phyloP scores from a whole-genome alignment of 2,797 vertebrate genomes.

The Eulemur coronatus region DNA sequence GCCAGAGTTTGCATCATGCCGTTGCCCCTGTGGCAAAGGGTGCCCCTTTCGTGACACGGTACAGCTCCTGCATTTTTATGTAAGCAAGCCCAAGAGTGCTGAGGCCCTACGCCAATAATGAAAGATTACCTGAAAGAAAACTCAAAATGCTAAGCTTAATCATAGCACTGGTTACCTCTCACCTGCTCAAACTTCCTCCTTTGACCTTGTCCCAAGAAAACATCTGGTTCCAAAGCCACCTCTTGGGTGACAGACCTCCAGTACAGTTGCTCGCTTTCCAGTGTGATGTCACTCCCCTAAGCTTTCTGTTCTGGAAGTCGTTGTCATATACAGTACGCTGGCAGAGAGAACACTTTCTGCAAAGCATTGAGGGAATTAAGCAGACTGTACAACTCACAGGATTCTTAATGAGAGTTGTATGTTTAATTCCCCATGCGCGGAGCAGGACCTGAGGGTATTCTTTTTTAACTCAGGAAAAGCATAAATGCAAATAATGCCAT shows the following conservation, averaged over 20 bases:
- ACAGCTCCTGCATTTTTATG: not conserved
- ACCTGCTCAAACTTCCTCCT: not conserved
- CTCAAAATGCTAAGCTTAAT: not conserved
- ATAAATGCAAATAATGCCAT: constrained; percentile 46
- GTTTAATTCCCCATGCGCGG: constrained; percentile 34
- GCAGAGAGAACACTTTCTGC: not conserved
- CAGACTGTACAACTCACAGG: constrained; percentile 10
- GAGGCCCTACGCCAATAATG: not conserved
- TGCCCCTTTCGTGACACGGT: not conserved
- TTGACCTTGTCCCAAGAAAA: constrained; percentile 44
- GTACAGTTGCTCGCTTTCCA: not conserved
- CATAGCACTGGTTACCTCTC: not conserved
- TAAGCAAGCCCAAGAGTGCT: not conserved
- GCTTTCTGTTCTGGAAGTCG: constrained; percentile 7
- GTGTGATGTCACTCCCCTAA: not conserved
- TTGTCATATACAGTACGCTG: not conserved
- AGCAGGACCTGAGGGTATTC: constrained; percentile 20
- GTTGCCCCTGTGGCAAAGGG: not conserved
- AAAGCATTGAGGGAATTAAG: constrained; percentile 1
- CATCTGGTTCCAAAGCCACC: not conserved
- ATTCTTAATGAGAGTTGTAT: constrained; percentile 44
- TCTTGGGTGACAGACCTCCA: constrained; percentile 31
- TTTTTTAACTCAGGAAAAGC: constrained; percentile 56
- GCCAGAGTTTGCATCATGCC: not conserved
- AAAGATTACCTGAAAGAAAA: not conserved